phyloP scores from a whole-genome alignment of 2,113 vertebrate species.

The Hippopotamus amphibius region DNA sequence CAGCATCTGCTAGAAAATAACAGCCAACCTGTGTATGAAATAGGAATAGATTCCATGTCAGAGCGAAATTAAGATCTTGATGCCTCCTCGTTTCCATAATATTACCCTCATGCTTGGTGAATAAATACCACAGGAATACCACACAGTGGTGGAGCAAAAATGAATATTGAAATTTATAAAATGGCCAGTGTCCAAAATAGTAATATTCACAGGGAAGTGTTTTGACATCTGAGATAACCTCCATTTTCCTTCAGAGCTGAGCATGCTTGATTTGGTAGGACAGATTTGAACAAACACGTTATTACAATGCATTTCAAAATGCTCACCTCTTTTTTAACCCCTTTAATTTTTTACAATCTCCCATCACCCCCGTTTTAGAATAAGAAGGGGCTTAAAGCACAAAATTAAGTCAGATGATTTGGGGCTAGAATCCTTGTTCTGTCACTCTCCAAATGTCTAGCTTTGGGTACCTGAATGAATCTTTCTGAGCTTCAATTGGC shows the following conservation, averaged over 20 bases:
- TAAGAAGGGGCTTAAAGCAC: not conserved
- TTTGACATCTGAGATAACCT: constrained; percentile 78
- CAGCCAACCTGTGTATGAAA: constrained; percentile 67
- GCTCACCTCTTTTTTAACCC: constrained; percentile 8
- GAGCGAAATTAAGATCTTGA: constrained; percentile 73
- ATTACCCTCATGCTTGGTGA: constrained; percentile 52
- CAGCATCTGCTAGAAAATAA: constrained; percentile 74
- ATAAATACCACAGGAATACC: constrained; percentile 67
- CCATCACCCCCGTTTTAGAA: constrained; percentile 1
- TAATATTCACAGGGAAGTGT: constrained; percentile 70
- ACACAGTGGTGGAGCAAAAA: constrained; percentile 16
- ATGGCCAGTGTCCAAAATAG: constrained; percentile 74
- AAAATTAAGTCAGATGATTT: constrained; percentile 2
- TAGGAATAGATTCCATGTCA: constrained; percentile 75
- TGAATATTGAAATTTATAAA: constrained; percentile 76
- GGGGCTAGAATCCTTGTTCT: not conserved
- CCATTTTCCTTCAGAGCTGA: constrained; percentile 65
- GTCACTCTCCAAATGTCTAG: not conserved
- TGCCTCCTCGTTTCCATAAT: constrained; percentile 39
- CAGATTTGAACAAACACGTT: constrained; percentile 50
- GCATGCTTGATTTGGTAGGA: constrained; percentile 54
- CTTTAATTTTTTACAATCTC: constrained; percentile 54
- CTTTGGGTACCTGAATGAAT: not conserved
- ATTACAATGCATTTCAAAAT: constrained; percentile 43
- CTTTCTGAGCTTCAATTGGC: not conserved